Conservation (phyloP, 2,797 vertebrate species). For the Miichthys miiuy region DNA sequence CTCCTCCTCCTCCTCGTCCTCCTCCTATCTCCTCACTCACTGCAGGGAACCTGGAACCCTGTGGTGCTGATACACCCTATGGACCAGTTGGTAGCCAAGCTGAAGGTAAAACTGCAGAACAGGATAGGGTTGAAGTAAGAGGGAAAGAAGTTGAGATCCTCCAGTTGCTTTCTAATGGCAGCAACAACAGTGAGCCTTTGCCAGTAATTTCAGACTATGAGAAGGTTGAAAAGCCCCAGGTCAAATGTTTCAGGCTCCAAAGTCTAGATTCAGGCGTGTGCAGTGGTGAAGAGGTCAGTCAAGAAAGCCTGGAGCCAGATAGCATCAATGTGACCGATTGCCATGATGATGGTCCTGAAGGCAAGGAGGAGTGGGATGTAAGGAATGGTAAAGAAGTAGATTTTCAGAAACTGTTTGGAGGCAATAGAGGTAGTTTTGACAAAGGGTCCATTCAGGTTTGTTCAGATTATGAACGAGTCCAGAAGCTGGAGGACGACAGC, state of each 20-base stretch:
- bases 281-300: slow-evolving; percentile 56
- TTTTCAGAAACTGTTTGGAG: slow-evolving; percentile 40
- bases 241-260: slow-evolving; percentile 27
- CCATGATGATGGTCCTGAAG: background rate
- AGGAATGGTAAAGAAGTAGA: background rate
- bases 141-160: slow-evolving; percentile 7
- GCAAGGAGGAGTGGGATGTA: background rate
- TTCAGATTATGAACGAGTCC: slow-evolving; percentile 59
- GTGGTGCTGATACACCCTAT: slow-evolving; percentile 63
- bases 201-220: slow-evolving; percentile 61
- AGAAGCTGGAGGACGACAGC: background rate
- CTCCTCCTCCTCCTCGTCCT: slow-evolving; percentile 40
- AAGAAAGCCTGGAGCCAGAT: slow-evolving; percentile 57
- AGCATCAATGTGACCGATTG: slow-evolving; percentile 7
- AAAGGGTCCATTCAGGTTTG: slow-evolving; percentile 59
- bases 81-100: slow-evolving; percentile 31
- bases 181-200: background rate
- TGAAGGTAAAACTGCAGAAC: background rate
- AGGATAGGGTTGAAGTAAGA: background rate
- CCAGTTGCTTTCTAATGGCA: slow-evolving; percentile 22
- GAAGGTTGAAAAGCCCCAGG: slow-evolving; percentile 41
- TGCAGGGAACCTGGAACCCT: slow-evolving; percentile 56
- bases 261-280: slow-evolving; percentile 65
- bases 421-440: background rate
- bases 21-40: slow-evolving; percentile 37